Evolutionary conservation across 1,140 invertebrate genomes (phyloP), one percentile per base, ranked within the genome.

Genomic region (Octopus bimaculoides): DNA sequence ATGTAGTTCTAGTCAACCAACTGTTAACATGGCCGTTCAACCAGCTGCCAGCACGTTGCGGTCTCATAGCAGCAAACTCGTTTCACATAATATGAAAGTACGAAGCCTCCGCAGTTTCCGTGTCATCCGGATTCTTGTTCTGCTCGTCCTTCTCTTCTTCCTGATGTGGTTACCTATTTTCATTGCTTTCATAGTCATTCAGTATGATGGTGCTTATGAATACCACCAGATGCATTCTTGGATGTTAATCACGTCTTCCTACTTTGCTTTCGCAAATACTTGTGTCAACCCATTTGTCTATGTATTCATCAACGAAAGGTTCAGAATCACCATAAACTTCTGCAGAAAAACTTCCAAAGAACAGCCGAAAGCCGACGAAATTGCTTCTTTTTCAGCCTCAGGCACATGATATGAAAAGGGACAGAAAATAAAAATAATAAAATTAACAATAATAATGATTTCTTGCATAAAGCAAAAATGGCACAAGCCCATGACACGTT

Each of bases 91-190:
- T 71, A 20, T 20, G 6, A 71, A 71, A 71, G 26, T 71, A 20
- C 79, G 82, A n/a, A 73, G 82, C 54, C 20, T 76, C 17, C 69
- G 84, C 75, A 83, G 86, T 55, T 77, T 84, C 0, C 81, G 82
- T 77, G 80, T 87, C 26, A 81, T 87, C 4, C 82, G 83, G 73
- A 86, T 84, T 0, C 79, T 88, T 52, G 80, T 87, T 52, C 75
- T 82, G 0, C 75, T 87, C 0, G 85, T 87, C 6, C n/a, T 86
- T 5, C 41, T 86, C 1, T 87, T 87, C 77, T 69, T 85, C 52
- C 20, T 84, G 8, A 87, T 87, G 86, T 88, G 86, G 86, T 20
- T 83, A 20, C 87, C 87, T 7, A 81, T 87, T 5, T 88, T 87
- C 77, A 75, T 84, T 0, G 79, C 83, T 1, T 83, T 87, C 54